These are phyloP conservation scores for Odocoileus virginianus DNA, from an alignment of 2,113 vertebrate species.

Conservation along the genomic window DNA sequence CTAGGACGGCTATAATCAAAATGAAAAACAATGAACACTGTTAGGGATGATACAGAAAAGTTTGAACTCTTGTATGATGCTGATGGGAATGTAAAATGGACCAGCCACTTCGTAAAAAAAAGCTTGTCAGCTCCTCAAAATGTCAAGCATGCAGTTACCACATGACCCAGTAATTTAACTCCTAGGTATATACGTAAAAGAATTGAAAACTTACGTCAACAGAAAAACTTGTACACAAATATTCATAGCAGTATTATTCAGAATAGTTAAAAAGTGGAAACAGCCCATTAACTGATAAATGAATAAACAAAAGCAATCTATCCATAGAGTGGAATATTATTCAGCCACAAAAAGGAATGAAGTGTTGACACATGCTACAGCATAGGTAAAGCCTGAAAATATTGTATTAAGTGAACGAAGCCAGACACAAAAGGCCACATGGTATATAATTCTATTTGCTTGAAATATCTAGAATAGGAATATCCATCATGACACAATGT, in stretches of 20 bases:
- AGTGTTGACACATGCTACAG: background rate
- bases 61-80: too few species aligned
- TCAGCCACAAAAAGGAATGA: background rate
- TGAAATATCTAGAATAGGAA: background rate
- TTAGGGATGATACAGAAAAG: accelerated
- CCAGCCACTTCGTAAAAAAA: background rate
- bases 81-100: background rate
- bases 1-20: background rate
- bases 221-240: background rate
- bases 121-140: background rate
- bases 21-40: background rate
- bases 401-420: background rate
- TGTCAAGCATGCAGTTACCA: background rate
- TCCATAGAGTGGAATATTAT: too few species aligned
- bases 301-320: background rate
- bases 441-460: background rate
- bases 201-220: background rate
- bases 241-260: background rate
- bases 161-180: background rate
- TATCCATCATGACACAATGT: background rate
- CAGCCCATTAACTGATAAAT: background rate
- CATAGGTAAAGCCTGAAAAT: background rate
- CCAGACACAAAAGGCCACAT: background rate
- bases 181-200: background rate
- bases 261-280: background rate